A percentile compares a stretch with the other conserved stretches of the same genome.
These are phyloP conservation scores for Polyergus mexicanus DNA, from an alignment of 1,140 invertebrate genomes.

Conservation along the genomic window DNA sequence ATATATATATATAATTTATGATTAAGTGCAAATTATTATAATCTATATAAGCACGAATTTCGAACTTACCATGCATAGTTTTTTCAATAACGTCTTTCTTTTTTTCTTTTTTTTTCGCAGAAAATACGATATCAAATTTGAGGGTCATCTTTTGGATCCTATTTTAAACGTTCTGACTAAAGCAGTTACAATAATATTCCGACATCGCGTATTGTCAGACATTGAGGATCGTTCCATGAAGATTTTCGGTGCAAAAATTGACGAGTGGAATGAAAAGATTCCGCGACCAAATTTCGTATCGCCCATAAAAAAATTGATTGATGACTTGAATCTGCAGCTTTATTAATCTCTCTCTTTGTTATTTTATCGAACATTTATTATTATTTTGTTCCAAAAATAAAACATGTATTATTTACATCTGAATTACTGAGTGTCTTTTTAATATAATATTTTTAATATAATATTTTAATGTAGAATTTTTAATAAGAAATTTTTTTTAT, in stretches of 20 bases:
- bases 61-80: background rate
- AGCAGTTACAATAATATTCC: constrained; percentile 26
- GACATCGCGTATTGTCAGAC: background rate
- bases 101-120: constrained; percentile 58
- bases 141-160: constrained; percentile 68
- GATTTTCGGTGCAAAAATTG: background rate
- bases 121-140: constrained; percentile 56
- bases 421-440: background rate
- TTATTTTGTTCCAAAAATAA: background rate
- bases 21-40: background rate
- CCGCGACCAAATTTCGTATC: background rate
- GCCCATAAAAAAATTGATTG: background rate
- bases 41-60: background rate
- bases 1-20: background rate
- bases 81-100: background rate
- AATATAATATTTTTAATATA: background rate
- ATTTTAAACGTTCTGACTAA: constrained; percentile 67
- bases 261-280: constrained; percentile 44
- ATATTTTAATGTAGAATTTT: no score
- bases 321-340: background rate
- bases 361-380: background rate
- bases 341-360: constrained; percentile 10
- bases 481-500: no score
- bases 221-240: constrained; percentile 34
- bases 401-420: background rate